These are phyloP conservation scores for Pheosia gnoma DNA, from an alignment of 2,888 invertebrate species.

Conservation along the genomic window DNA sequence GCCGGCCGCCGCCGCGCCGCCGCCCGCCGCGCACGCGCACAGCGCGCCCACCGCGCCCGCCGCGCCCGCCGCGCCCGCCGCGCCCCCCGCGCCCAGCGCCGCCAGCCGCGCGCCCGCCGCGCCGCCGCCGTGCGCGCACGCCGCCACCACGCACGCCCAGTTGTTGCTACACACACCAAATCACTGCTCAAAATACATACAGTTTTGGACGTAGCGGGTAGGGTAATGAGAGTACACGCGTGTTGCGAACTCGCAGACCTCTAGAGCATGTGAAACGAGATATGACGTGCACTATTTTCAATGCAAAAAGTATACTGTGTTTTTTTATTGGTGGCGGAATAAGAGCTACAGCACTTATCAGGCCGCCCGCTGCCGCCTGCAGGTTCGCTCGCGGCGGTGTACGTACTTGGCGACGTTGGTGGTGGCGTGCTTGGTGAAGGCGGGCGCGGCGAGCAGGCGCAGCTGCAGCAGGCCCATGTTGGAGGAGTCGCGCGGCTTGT, in stretches of 20 bases:
- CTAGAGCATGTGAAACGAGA: no score
- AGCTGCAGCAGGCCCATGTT: constrained; percentile 96
- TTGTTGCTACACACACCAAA: constrained; percentile 84
- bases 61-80: constrained; percentile 50
- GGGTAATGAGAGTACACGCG: no score
- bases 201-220: no score
- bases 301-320: no score
- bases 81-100: constrained; percentile 36
- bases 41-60: constrained; percentile 67
- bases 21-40: constrained; percentile 55
- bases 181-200: not conserved
- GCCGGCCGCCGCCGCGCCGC: constrained; percentile 59
- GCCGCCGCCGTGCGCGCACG: constrained; percentile 85
- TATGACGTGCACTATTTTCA: no score
- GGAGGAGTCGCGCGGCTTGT: constrained; percentile 94
- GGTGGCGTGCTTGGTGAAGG: constrained; percentile 86
- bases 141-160: constrained; percentile 92
- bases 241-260: no score
- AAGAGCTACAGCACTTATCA: no score
- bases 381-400: no score
- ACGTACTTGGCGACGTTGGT: constrained; percentile 24
- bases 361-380: no score
- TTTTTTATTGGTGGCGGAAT: no score
- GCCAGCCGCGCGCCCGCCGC: constrained; percentile 47
- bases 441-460: constrained; percentile 92